phyloP scores from a whole-genome alignment of 2,797 vertebrate species.

The Enteromius afrohamiltoni region DNA sequence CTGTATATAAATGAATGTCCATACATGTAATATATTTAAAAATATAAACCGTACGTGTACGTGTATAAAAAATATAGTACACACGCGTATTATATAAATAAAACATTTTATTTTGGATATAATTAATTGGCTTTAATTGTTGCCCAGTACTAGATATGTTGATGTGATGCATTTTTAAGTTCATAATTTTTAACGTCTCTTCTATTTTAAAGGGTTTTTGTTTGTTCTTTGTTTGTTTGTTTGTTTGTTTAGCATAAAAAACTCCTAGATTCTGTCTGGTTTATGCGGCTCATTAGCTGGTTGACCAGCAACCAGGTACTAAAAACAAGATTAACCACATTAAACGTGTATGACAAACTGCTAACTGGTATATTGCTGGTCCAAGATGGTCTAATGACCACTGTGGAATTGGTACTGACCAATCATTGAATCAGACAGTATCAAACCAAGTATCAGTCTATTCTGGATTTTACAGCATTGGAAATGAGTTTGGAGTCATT shows the following conservation, averaged over 20 bases:
- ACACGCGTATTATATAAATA: no score
- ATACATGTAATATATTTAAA: no score
- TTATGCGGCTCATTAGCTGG: not conserved
- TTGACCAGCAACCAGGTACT: not conserved
- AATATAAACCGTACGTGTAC: no score
- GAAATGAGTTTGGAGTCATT: not conserved
- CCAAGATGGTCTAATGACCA: not conserved
- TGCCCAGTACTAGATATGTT: no score
- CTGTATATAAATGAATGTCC: no score
- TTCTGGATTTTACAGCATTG: not conserved
- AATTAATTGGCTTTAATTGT: no score
- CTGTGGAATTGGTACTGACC: not conserved
- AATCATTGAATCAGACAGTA: not conserved
- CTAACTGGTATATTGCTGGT: not conserved
- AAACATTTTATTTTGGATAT: no score
- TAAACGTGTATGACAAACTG: not conserved
- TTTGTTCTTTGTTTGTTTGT: not conserved
- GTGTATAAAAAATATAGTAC: no score
- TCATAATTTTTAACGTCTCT: not conserved
- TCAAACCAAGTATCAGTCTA: not conserved
- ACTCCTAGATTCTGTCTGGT: no score
- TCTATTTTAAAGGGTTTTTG: not conserved
- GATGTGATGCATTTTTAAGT: not conserved
- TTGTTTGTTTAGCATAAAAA: not conserved
- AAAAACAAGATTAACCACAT: not conserved